Evolutionary conservation across 2,888 invertebrate genomes (phyloP), one percentile per base, ranked within the genome.

Genomic region (Stenurella melanura): DNA sequence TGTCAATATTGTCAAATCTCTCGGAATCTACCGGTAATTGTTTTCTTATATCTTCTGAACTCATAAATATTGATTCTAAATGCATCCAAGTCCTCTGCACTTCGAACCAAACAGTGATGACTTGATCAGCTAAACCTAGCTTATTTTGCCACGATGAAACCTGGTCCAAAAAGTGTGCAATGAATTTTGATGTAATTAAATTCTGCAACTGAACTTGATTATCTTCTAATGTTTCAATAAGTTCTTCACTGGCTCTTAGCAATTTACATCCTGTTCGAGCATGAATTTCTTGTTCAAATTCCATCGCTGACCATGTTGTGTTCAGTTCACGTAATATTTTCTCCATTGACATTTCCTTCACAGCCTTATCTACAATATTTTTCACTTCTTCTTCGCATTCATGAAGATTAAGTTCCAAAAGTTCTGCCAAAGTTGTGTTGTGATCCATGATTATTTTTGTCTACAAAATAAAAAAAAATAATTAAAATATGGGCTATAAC

Each of bases 261-360:
- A 98, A 90, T 78, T 94, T 94, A 84, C 95, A 96, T n/a, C 95
- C 93, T 12, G 98, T 98, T 86, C 98, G 92, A 5, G 94, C 90
- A 89, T 98, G 98, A 70, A 93, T 91, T 89, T 98, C 98, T 89
- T 96, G 94, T 85, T 96, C 96, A 87, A 98, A 98, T 89, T 97
- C 96, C 96, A 98, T 96, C 1, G 93, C 92, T 61, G 96, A 95
- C 97, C 98, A 98, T 0, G 97, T 98, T 5, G 94, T 92, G 86
- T 98, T 94, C 75, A 98, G 90, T 86, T 98, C 98, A 82, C 96
- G 93, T 68, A 98, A 91, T 73, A 96, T 95, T 89, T 98, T 98
- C 89, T 98, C 98, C 98, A 98, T 98, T 1, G 97, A 96, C 96
- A 98, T 97, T 91, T 98, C 98, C 90, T 98, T 98, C 0, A 98